These are phyloP conservation scores for Platichthys flesus DNA, from an alignment of 2,113 vertebrate genomes.

Conservation along the genomic window DNA sequence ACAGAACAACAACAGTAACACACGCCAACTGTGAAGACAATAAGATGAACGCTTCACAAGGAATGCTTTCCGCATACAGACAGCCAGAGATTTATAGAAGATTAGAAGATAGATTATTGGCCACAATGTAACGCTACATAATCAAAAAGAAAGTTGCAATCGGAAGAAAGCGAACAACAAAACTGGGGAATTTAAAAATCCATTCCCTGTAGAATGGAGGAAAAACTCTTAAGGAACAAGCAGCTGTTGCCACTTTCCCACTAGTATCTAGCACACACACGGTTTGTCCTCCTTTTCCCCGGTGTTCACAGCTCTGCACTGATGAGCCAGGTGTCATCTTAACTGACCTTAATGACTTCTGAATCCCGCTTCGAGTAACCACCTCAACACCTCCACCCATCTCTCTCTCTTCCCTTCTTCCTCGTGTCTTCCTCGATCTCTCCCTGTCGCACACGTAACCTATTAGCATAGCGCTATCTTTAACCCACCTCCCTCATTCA, in stretches of 20 bases:
- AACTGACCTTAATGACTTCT: slow-evolving; percentile 65
- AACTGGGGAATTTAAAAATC: background rate
- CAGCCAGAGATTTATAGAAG: too few relatives aligned
- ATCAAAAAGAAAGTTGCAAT: background rate
- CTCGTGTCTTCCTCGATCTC: slow-evolving; percentile 39
- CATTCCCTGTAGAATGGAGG: background rate
- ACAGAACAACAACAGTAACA: too few relatives aligned
- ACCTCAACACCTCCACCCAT: background rate
- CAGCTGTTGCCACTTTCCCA: background rate
- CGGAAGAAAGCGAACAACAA: background rate
- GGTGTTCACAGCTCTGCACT: slow-evolving; percentile 25
- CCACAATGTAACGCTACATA: background rate
- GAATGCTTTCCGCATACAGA: too few relatives aligned
- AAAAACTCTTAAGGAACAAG: background rate
- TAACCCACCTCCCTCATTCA: slow-evolving; percentile 66
- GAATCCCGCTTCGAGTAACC: slow-evolving; percentile 42
- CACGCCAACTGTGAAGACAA: too few relatives aligned
- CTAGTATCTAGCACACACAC: background rate
- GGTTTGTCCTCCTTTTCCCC: background rate
- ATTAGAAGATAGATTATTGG: too few relatives aligned
- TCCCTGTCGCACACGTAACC: slow-evolving; percentile 31
- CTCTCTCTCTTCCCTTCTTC: background rate
- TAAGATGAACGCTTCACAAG: too few relatives aligned
- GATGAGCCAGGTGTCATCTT: slow-evolving; percentile 56
- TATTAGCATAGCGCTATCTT: slow-evolving; percentile 73